Base-by-base conservation (phyloP, 2,888 invertebrate species). In the Actias luna region DNA sequence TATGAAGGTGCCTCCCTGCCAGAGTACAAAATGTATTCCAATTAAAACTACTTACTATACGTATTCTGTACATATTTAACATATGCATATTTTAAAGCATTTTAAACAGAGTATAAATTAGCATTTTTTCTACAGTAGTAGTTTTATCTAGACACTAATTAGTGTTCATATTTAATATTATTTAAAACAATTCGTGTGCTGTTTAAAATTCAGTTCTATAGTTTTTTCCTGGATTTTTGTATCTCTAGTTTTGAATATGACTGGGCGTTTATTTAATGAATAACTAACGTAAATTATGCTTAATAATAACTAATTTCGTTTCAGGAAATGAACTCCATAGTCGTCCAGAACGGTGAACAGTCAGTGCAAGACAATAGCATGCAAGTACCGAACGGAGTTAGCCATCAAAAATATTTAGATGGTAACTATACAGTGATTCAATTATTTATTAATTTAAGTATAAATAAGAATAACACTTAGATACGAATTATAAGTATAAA, bases 291-390 rank as follows among this genome's bases (percentile, higher is more conserved):
- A 42, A 42, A 42, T 42, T 39, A 16, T 42, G n/a, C 18, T 22
- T 36, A 35, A 36, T 8, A 27, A 31, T 14, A 35, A 29, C n/a
- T 42, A n/a, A 18, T 55, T 55, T 62, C 52, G 62, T 62, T 62
- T 31, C 80, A 90, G 90, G 80, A 80, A 66, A 79, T 70, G 60
- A 75, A 84, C 52, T 78, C 79, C 46, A 73, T 78, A 22, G 81
- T 81, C 60, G 79, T 87, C 70, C 84, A 83, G 69, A 88, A 87
- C 80, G 87, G 85, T 59, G 85, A 83, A 73, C 84, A 84, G 76
- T 78, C 80, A 59, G 78, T 81, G 27, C 83, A 85, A 80, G 79
- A 80, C 10, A 77, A 79, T 73, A 88, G 79, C 71, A 84, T 86
- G 86, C 83, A 84, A 65, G 76, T 84, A 55, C 76, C 83, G 7